Conservation (phyloP, 2,113 vertebrate genomes). For the Dascyllus trimaculatus region DNA sequence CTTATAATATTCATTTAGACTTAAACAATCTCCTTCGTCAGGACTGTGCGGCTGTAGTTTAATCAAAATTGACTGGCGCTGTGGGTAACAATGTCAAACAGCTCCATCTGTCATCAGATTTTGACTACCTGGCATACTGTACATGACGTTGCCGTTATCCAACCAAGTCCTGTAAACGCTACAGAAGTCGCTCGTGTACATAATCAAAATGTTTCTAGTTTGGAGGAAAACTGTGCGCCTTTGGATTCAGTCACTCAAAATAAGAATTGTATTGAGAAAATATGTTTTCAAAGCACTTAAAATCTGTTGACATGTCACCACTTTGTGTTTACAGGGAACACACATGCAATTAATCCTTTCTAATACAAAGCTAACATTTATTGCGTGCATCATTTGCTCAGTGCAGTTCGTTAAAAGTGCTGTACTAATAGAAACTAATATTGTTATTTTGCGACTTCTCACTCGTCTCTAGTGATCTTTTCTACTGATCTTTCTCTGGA, state of each 20-base stretch:
- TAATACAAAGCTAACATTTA: slow-evolving; percentile 25
- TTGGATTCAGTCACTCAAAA: neutral
- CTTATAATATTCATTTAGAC: neutral
- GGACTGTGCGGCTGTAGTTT: neutral
- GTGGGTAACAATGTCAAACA: slow-evolving; percentile 10
- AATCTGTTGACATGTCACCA: slow-evolving; percentile 7
- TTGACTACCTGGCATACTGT: neutral
- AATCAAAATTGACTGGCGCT: neutral
- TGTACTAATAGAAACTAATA: neutral
- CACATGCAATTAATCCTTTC: slow-evolving; percentile 42
- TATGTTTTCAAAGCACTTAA: slow-evolving; percentile 41
- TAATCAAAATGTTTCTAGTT: slow-evolving; percentile 1
- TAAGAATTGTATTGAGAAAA: slow-evolving; percentile 32
- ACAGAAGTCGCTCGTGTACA: slow-evolving; percentile 20
- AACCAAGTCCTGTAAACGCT: neutral
- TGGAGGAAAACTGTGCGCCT: neutral
- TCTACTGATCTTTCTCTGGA: slow-evolving; percentile 5
- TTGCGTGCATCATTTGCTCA: slow-evolving; percentile 1
- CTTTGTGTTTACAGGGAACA: neutral
- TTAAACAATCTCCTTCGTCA: neutral
- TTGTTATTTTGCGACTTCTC: slow-evolving; percentile 5
- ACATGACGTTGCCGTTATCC: neutral
- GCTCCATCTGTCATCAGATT: neutral
- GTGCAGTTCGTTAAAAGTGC: slow-evolving; percentile 5
- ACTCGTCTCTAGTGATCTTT: neutral